Percentiles rank a stretch among this genome's conserved stretches.
Conservation (phyloP, 1,140 invertebrate genomes). For the Globodera rostochiensis region DNA sequence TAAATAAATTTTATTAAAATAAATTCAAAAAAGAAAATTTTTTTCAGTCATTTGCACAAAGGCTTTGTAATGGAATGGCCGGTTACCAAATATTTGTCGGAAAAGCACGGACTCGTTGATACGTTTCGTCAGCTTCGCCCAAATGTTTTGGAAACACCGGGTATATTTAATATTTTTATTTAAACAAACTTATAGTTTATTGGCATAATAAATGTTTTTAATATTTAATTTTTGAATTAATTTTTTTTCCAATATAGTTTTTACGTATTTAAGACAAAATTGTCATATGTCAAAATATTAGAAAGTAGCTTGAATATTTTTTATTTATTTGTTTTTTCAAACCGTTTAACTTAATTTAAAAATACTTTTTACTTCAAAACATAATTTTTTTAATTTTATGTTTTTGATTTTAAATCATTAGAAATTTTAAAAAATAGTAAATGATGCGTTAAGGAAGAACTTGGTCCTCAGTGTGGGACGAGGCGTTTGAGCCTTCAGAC, state of each 20-base stretch:
- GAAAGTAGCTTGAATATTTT: neutral
- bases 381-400: too few species aligned
- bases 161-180: conserved; percentile 16
- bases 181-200: neutral
- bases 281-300: neutral
- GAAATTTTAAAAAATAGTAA: too few species aligned
- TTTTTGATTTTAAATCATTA: neutral
- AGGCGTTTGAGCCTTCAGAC: conserved; percentile 13
- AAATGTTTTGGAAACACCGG: conserved; percentile 20
- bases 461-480: conserved; percentile 20
- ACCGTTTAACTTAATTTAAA: too few species aligned
- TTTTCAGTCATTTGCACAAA: conserved; percentile 32
- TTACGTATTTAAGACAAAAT: neutral
- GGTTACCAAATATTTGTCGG: conserved; percentile 33
- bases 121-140: conserved; percentile 36
- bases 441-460: conserved; percentile 6
- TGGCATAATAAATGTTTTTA: too few species aligned
- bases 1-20: neutral
- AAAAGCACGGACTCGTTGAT: conserved; percentile 25
- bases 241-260: neutral
- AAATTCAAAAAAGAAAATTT: neutral
- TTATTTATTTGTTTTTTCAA: too few species aligned
- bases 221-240: neutral
- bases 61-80: conserved; percentile 36
- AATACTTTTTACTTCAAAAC: too few species aligned